Percentiles rank a stretch among this genome's conserved stretches.
phyloP scores from a whole-genome alignment of 2,113 vertebrate species.

The Ovibos moschatus region DNA sequence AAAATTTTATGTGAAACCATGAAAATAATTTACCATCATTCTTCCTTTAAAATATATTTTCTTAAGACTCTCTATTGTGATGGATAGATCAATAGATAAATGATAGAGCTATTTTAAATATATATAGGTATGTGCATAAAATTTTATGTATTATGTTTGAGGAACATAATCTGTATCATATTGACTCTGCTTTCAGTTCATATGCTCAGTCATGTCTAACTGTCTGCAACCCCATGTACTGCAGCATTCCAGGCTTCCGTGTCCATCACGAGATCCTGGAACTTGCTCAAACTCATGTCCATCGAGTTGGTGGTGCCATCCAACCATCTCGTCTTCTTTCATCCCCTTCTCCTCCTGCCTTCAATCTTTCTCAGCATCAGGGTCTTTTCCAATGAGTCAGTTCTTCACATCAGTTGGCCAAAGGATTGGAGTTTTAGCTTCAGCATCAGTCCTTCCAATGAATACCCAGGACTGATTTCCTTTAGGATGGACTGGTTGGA shows the following conservation, averaged over 20 bases:
- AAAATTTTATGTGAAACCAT: not conserved
- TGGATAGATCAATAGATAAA: not conserved
- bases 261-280: not conserved
- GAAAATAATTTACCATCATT: not conserved
- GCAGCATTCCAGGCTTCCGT: not conserved
- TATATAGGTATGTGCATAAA: not conserved
- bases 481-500: not conserved
- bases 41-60: not conserved
- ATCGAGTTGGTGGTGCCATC: not conserved
- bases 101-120: not conserved
- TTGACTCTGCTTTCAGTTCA: not conserved
- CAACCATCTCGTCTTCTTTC: not conserved
- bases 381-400: not conserved
- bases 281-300: not conserved
- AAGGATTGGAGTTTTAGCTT: not conserved
- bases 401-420: not conserved
- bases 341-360: not conserved
- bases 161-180: not conserved
- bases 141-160: not conserved
- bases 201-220: accelerated
- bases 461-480: not conserved
- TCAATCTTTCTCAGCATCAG: not conserved
- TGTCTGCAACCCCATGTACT: accelerated
- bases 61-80: not conserved
- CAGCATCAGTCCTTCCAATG: not conserved